These are phyloP conservation scores for Ptycholaimellus sp. DNA, from an alignment of 2,888 invertebrate species.

Conservation along the genomic window DNA sequence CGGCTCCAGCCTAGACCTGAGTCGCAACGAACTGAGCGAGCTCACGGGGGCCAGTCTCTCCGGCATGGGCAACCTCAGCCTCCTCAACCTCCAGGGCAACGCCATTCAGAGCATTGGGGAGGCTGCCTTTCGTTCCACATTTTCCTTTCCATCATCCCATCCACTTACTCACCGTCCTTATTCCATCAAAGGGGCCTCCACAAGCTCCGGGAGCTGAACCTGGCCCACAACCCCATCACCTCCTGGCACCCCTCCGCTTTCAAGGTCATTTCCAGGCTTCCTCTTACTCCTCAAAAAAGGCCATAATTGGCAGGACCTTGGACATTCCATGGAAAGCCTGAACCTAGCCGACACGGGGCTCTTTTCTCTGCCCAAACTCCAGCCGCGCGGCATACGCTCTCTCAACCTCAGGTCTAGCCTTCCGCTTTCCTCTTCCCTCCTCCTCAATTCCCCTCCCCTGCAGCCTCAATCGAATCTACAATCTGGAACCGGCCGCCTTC, in stretches of 20 bases:
- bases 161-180: too few species aligned
- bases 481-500: slow-evolving; percentile 14
- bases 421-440: too few species aligned
- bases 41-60: slow-evolving; percentile 13
- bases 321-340: slow-evolving; percentile 13
- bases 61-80: slow-evolving; percentile 39
- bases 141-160: slow-evolving; percentile 2
- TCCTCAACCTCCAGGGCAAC: slow-evolving; percentile 44
- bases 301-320: slow-evolving; percentile 11
- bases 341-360: slow-evolving; percentile 21
- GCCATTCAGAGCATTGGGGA: slow-evolving; percentile 38
- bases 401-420: slow-evolving; percentile 22
- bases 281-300: too few species aligned
- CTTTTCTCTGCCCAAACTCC: slow-evolving; percentile 19
- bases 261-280: slow-evolving; percentile 7
- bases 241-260: slow-evolving; percentile 22
- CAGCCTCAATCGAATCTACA: slow-evolving; percentile 16
- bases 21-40: slow-evolving; percentile 14
- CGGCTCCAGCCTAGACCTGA: slow-evolving; percentile 12
- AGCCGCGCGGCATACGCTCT: slow-evolving; percentile 11
- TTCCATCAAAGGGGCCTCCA: too few species aligned
- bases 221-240: slow-evolving; percentile 21
- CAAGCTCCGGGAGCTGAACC: slow-evolving; percentile 14
- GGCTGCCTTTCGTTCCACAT: not conserved
- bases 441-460: too few species aligned